Evolutionary conservation across 2,888 invertebrate species (phyloP), one percentile per base, ranked within the genome.

Genomic region (Sphaeridia pumilis): DNA sequence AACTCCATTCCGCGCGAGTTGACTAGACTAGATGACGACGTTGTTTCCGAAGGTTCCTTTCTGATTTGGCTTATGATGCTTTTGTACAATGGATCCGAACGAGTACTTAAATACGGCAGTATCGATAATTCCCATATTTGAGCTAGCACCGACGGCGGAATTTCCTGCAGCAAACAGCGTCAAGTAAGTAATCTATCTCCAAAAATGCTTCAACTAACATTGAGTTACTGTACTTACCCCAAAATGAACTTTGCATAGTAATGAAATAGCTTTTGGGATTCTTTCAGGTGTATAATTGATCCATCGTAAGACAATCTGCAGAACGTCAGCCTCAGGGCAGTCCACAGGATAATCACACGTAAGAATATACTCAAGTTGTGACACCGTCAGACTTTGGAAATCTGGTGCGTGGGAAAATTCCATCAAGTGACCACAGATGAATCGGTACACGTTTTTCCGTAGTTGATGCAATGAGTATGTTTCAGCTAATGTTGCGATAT

Each of bases 1-100:
- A 79, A 69, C 66, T 81, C 78, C 78, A 81, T 81, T 41, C 82
- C 83, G 43, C 82, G 69, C 2, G 77, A 76, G 66, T 82, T 82
- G 21, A 78, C 72, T 57, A 80, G 69, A 17, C 68, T 61, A 4
- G 64, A 51, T 3, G 58, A 53, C 35, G 60, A 58, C 24, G 47
- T 28, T 17, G 53, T 54, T 43, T 44, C 28, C 22, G 26, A 14
- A 21, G 20, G 42, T 10, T 46, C 47, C 2, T 22, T 28, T 36
- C 17, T 47, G 26, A 62, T 60, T 55, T 64, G 63, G 14, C 55
- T 47, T 17, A 58, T 56, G 34, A 64, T 61, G 41, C 54, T 46
- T 53, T 64, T 61, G 58, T 63, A 59, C 34, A 58, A 44, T 25
- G 54, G 49, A 47, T 50, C 51, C 31, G 53, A 60, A 49, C 49